These are phyloP conservation scores for Drosophila nigritarsus DNA, from an alignment of 2,888 invertebrate genomes.

Conservation along the genomic window DNA sequence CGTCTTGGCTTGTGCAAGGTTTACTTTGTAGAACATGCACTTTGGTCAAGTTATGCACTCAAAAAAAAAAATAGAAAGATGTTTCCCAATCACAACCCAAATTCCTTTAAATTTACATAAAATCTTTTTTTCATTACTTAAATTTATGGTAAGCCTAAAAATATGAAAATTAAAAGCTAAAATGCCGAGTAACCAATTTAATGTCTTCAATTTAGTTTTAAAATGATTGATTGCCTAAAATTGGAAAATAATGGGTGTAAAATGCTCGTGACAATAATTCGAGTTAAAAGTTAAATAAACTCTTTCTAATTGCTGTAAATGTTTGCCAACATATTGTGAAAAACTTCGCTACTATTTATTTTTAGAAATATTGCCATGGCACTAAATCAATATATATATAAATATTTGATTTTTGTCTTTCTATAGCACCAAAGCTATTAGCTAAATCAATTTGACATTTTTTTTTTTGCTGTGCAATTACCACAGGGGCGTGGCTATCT, in stretches of 20 bases:
- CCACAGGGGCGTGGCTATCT: slow-evolving; percentile 11
- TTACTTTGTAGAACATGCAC: slow-evolving; percentile 16
- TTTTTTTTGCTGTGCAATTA: slow-evolving; percentile 5
- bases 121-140: neutral
- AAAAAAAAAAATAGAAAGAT: neutral
- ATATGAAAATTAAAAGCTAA: neutral
- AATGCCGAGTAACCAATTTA: neutral
- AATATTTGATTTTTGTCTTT: neutral
- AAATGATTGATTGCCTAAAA: slow-evolving; percentile 3
- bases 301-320: slow-evolving; percentile 13
- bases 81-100: neutral
- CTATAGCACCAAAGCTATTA: neutral
- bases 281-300: slow-evolving; percentile 1
- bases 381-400: neutral
- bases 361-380: neutral
- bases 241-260: neutral
- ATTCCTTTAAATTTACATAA: neutral
- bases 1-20: slow-evolving; percentile 44
- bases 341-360: neutral
- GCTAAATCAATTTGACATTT: neutral
- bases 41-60: slow-evolving; percentile 28
- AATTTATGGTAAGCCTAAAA: neutral
- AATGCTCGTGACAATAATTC: neutral
- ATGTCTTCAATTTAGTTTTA: neutral
- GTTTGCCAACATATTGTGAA: neutral